Evolutionary conservation across 2,797 vertebrate genomes (phyloP), one percentile per base, ranked within the genome.

Genomic region (Acrocephalus scirpaceus): DNA sequence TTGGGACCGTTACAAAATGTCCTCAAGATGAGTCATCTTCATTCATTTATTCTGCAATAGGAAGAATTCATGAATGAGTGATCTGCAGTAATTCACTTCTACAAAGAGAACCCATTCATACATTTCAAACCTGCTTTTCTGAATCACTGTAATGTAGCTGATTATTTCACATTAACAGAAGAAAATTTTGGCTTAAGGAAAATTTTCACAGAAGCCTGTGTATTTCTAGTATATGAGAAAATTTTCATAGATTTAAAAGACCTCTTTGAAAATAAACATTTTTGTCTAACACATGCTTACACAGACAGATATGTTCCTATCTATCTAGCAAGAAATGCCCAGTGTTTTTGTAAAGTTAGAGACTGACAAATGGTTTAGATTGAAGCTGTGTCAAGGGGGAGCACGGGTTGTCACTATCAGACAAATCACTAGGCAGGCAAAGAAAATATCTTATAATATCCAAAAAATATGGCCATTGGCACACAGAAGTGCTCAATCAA

Each of bases 21-120:
- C 94, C 89, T 96, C 54, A 72, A 32, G 93, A 96, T 97, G 96
- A 97, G 94, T 98, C 96, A 97, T 92, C 96, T 89, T 97, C 93
- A 97, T 96, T 97, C 92, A 97, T 44, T 93, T 91, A 95, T 87
- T 89, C 72, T 96, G 95, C 90, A 96, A 90, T 93, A 76, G 82
- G 81, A 94, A 96, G 92, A 95, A 96, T 97, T 98, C 93, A 93
- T 97, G 97, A 98, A 98, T 97, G 97, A 96, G 95, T 96, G 92
- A 97, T 96, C 92, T 92, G 80, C 92, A 95, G 87, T 90, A 93
- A 97, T 97, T 98, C 93, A 96, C 34, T 95, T 94, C 92, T 78
- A 90, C 94, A 97, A 97, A 97, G 51, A 92, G 65, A 80, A 91
- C 38, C 90, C 95, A 98, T 97, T 97, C 96, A 97, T 92, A 91